phyloP scores from a whole-genome alignment of 2,113 vertebrate genomes.

The Neofelis nebulosa region DNA sequence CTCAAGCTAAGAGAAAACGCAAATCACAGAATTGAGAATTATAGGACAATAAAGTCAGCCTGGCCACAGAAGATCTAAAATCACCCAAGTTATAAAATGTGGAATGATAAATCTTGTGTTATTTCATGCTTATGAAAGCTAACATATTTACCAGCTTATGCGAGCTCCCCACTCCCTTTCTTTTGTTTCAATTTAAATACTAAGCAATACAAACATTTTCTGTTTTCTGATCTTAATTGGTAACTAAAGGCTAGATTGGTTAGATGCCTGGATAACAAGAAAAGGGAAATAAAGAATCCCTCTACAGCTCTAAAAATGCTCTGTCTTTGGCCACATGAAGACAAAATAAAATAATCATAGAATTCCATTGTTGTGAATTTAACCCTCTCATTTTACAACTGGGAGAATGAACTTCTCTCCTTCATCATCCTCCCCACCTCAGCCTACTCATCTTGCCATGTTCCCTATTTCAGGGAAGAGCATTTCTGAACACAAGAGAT shows the following conservation, averaged over 20 bases:
- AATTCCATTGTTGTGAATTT: background rate
- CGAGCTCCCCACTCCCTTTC: background rate
- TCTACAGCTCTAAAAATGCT: background rate
- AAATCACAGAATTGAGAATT: conserved; percentile 69
- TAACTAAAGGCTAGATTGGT: conserved; percentile 34
- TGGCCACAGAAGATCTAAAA: conserved; percentile 54
- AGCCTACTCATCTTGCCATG: background rate
- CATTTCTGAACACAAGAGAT: background rate
- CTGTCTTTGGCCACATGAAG: background rate
- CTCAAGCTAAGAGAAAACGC: conserved; percentile 71
- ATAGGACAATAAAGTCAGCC: conserved; percentile 61
- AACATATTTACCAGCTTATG: conserved; percentile 30
- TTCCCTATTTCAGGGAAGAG: background rate
- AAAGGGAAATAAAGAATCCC: background rate
- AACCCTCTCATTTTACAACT: background rate
- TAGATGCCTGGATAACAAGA: background rate
- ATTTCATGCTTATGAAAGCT: conserved; percentile 34
- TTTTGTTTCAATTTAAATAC: conserved; percentile 11
- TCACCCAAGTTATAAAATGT: conserved; percentile 26
- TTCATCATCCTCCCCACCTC: background rate
- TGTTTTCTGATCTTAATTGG: background rate
- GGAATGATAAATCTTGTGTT: conserved; percentile 55
- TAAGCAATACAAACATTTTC: background rate
- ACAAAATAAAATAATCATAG: background rate
- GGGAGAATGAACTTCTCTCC: background rate